Base-by-base conservation (phyloP, 2,888 invertebrate species). In the Neuroscelio doddi region DNA sequence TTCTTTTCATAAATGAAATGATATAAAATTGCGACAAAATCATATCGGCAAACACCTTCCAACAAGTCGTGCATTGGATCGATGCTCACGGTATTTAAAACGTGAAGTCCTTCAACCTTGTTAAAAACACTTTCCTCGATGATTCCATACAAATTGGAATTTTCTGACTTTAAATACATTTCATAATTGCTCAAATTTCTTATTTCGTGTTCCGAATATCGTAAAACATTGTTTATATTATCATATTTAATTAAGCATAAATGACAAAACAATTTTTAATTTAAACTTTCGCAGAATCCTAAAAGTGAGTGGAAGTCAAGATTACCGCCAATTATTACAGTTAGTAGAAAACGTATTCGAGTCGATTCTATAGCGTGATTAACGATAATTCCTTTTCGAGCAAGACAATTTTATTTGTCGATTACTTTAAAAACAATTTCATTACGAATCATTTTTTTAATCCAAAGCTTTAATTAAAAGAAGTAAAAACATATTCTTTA, bases 381-480 rank as follows among this genome's bases (percentile, higher is more conserved):
- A n/a, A n/a, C n/a, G n/a, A n/a, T n/a, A n/a, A n/a, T n/a, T n/a
- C n/a, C n/a, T n/a, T n/a, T n/a, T n/a, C n/a, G n/a, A n/a, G n/a
- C n/a, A n/a, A n/a, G n/a, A n/a, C 44, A 64, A 14, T 58, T 53
- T 17, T 72, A 30, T 29, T 74, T 69, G 4, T 65, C 50, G 1
- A 71, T 56, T 0, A 55, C 58, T 61, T 62, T 66, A 9, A 15
- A 5, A 52, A 72, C 70, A 30, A 70, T 65, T 0, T 66, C 21
- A 14, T 16, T 5, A 42, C 70, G 61, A 38, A 42, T 57, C 26
- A 68, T 59, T 9, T 52, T 58, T 17, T 41, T 65, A 27, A 61
- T 72, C 71, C 9, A 69, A 26, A 1, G 65, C 41, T 59, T 73
- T 69, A 10, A 67, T 72, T 9, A 72, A 26, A n/a, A 68, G 41